A percentile compares a stretch with the other conserved stretches of the same genome.
Conservation (phyloP, 2,113 vertebrate species). For the Sapajus apella region DNA sequence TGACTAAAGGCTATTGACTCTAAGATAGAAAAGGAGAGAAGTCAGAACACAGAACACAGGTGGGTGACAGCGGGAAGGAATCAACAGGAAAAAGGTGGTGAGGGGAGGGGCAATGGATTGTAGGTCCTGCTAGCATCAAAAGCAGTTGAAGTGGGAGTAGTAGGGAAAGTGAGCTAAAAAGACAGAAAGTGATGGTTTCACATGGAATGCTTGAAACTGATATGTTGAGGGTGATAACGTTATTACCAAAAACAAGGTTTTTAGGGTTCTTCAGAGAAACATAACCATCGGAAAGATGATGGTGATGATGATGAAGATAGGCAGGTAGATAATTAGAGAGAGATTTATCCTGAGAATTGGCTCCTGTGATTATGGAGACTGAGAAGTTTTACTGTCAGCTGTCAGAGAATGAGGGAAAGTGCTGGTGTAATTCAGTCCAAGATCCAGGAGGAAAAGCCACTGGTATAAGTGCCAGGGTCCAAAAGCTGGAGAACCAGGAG, state of each 20-base stretch:
- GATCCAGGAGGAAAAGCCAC: background rate
- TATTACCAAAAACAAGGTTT: background rate
- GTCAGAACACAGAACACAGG: background rate
- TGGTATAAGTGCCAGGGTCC: background rate
- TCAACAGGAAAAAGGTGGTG: background rate
- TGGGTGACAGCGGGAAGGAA: background rate
- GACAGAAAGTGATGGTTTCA: background rate
- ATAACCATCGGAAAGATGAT: background rate
- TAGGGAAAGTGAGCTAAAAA: background rate
- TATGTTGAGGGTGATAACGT: background rate
- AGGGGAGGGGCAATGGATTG: background rate
- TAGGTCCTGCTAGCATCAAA: background rate
- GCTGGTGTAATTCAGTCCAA: background rate
- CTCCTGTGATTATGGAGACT: background rate
- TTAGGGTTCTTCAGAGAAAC: background rate
- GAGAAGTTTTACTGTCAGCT: background rate
- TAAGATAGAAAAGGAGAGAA: background rate
- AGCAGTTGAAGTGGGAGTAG: background rate
- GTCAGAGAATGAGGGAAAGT: background rate
- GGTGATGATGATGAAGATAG: background rate
- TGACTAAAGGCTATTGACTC: background rate
- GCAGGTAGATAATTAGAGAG: background rate
- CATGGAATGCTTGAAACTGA: background rate
- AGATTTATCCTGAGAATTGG: background rate
- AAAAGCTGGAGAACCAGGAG: background rate